phyloP scores from a whole-genome alignment of 2,888 invertebrate genomes.

The Mimachlamys varia region DNA sequence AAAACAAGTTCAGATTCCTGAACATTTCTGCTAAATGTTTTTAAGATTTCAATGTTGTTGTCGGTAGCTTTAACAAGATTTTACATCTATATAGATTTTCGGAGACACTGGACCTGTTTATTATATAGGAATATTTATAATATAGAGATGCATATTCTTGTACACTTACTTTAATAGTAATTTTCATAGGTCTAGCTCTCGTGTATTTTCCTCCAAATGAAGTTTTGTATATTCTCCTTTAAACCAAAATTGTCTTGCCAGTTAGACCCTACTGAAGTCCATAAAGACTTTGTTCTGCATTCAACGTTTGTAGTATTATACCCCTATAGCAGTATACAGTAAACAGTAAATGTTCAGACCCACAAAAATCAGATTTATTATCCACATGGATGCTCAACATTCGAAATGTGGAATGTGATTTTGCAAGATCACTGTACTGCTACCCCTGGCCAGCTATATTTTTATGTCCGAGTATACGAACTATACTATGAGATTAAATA shows the following conservation, averaged over 20 bases:
- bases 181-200: neutral
- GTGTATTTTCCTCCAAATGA: neutral
- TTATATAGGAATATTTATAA: neutral
- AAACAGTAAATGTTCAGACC: neutral
- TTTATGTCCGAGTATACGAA: neutral
- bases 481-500: constrained; percentile 25
- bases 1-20: neutral
- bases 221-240: neutral
- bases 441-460: neutral
- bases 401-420: neutral
- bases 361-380: neutral
- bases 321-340: neutral
- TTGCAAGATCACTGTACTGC: neutral
- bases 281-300: neutral
- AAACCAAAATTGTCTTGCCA: neutral
- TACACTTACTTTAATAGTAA: neutral
- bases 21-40: neutral
- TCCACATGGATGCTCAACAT: neutral
- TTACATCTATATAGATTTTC: neutral
- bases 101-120: neutral
- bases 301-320: neutral
- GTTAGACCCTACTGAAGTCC: neutral
- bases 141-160: neutral
- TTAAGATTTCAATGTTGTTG: neutral
- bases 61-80: neutral